phyloP scores from a whole-genome alignment of 2,797 vertebrate genomes.

The Pangasius sanitwongsei region DNA sequence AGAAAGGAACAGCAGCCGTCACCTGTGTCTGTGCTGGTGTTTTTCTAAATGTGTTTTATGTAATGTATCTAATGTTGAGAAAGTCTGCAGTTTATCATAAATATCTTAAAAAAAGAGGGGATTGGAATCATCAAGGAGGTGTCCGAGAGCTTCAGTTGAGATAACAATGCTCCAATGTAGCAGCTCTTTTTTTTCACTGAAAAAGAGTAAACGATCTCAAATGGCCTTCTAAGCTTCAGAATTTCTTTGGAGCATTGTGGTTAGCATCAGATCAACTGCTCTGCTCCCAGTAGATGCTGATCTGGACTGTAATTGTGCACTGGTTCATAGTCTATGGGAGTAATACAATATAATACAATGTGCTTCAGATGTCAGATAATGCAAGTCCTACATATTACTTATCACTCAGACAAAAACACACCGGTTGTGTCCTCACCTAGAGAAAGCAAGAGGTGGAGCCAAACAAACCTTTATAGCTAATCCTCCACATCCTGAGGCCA shows the following conservation, averaged over 20 bases:
- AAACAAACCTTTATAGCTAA: conserved; percentile 52
- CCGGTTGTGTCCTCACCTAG: not conserved
- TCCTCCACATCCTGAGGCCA: not conserved
- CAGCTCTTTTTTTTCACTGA: not conserved
- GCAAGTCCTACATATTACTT: conserved; percentile 20
- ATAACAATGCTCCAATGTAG: not conserved
- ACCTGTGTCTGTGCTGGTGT: not conserved
- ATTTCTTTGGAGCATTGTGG: conserved; percentile 1
- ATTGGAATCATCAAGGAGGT: not conserved
- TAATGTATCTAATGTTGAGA: not conserved
- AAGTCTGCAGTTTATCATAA: not conserved
- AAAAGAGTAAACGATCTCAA: conserved; percentile 5
- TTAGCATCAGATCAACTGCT: not conserved
- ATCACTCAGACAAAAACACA: conserved; percentile 21
- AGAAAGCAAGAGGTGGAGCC: conserved; percentile 47
- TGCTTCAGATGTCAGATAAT: conserved; percentile 3
- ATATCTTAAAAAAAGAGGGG: not conserved
- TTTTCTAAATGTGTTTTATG: not conserved
- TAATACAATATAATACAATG: conserved; percentile 17
- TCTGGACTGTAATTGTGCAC: not conserved
- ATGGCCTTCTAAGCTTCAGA: conserved; percentile 1
- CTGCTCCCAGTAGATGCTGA: conserved; percentile 18
- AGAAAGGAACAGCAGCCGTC: not conserved
- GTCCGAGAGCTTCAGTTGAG: not conserved
- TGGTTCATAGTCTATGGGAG: conserved; percentile 7